Evolutionary conservation across 1,140 invertebrate species (phyloP).

Genomic region (Maconellicoccus hirsutus): DNA sequence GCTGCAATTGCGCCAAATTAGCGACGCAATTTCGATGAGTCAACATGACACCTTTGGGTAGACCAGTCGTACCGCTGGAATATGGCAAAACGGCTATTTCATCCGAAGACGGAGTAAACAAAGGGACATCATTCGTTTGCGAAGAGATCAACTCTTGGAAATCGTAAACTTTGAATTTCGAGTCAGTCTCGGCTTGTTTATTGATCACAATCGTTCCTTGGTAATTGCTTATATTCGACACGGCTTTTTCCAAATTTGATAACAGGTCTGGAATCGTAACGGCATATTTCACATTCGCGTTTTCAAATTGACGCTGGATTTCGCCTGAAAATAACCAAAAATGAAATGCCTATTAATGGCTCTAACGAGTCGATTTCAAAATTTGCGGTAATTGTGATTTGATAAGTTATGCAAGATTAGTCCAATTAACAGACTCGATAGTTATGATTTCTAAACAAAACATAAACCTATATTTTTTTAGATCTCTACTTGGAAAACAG

Average conservation of each 20-base stretch:
- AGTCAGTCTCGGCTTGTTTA: constrained; percentile 34
- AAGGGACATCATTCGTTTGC: constrained; percentile 34
- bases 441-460: no score
- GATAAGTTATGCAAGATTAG: no score
- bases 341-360: no score
- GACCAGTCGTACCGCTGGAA: constrained; percentile 79
- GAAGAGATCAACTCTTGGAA: constrained; percentile 42
- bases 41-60: constrained; percentile 83
- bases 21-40: constrained; percentile 62
- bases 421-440: no score
- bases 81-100: constrained; percentile 46
- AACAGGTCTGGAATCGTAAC: constrained; percentile 51
- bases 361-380: no score
- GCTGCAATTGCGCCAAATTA: constrained; percentile 47
- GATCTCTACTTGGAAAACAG: no score
- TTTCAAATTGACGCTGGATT: constrained; percentile 52
- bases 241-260: constrained; percentile 43
- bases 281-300: constrained; percentile 51
- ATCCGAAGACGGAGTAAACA: constrained; percentile 11
- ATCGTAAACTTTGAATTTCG: constrained; percentile 37
- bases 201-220: constrained; percentile 62
- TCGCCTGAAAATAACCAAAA: constrained; percentile 54
- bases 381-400: no score
- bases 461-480: no score
- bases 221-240: constrained; percentile 43